phyloP scores from a whole-genome alignment of 1,140 invertebrate species.

The Drosophila equinoxialis region DNA sequence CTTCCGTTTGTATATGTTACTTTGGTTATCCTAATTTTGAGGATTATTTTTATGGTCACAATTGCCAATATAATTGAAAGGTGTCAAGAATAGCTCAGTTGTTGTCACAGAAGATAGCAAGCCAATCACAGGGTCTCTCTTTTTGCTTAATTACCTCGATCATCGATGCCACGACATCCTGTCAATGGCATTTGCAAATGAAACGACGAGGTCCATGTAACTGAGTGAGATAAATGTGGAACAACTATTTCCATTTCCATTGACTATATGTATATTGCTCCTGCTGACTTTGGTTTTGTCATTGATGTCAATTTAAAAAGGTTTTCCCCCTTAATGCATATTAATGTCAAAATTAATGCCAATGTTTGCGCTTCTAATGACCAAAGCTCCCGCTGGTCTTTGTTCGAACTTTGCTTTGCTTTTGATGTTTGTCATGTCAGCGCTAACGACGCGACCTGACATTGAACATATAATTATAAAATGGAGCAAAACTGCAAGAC shows the following conservation, averaged over 20 bases:
- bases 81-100: too few species aligned
- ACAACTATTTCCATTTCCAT: conserved; percentile 12
- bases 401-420: conserved; percentile 27
- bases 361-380: conserved; percentile 78
- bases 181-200: conserved; percentile 54
- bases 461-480: conserved; percentile 72
- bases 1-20: too few species aligned
- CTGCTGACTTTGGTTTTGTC: conserved; percentile 44
- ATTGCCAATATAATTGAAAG: too few species aligned
- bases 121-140: too few species aligned
- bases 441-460: conserved; percentile 57
- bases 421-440: conserved; percentile 64
- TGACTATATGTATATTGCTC: not conserved
- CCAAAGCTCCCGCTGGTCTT: conserved; percentile 47
- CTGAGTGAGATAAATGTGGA: conserved; percentile 4
- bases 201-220: conserved; percentile 26
- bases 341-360: conserved; percentile 81
- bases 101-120: too few species aligned
- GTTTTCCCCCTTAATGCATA: conserved; percentile 71
- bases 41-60: too few species aligned
- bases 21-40: too few species aligned
- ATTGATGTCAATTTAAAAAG: conserved; percentile 77
- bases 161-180: conserved; percentile 28
- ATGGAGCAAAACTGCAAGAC: conserved; percentile 26
- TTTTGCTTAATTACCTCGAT: not conserved